Conservation (phyloP, 1,140 invertebrate genomes). For the Laupala kohalensis region DNA sequence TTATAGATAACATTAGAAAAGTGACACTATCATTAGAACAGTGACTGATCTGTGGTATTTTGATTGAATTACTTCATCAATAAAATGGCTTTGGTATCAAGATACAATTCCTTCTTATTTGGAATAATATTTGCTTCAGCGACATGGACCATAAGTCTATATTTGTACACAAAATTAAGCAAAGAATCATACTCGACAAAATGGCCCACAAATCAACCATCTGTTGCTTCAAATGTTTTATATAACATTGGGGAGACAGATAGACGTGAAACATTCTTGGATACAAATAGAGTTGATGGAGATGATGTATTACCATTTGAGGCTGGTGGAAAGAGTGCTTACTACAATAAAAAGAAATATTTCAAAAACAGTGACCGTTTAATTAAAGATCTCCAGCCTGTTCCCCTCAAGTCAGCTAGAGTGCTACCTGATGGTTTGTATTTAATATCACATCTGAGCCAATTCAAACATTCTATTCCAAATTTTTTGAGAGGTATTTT, state of each 20-base stretch:
- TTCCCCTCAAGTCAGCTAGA: not conserved
- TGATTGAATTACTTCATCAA: not conserved
- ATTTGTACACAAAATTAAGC: conserved; percentile 6
- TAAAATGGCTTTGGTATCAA: not conserved
- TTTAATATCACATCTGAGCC: too few relatives aligned
- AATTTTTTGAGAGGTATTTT: too few relatives aligned
- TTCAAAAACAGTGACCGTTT: conserved; percentile 9
- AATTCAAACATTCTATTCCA: too few relatives aligned
- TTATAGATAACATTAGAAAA: not conserved
- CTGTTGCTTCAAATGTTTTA: not conserved
- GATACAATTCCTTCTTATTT: conserved; percentile 9
- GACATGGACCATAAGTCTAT: conserved; percentile 9
- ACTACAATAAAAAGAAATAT: not conserved
- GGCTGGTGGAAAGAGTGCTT: not conserved
- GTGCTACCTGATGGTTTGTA: not conserved
- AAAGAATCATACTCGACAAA: conserved; percentile 3
- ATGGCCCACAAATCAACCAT: not conserved
- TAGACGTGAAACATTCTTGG: not conserved
- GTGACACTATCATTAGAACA: not conserved
- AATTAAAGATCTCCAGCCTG: conserved; percentile 5
- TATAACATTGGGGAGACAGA: not conserved
- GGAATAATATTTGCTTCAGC: conserved; percentile 8
- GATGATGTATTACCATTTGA: not conserved
- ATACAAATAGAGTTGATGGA: not conserved
- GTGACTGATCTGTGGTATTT: not conserved